A percentile compares a stretch with the other conserved stretches of the same genome.
These are phyloP conservation scores for Eriosoma lanigerum DNA, from an alignment of 1,140 invertebrate genomes.

Conservation along the genomic window DNA sequence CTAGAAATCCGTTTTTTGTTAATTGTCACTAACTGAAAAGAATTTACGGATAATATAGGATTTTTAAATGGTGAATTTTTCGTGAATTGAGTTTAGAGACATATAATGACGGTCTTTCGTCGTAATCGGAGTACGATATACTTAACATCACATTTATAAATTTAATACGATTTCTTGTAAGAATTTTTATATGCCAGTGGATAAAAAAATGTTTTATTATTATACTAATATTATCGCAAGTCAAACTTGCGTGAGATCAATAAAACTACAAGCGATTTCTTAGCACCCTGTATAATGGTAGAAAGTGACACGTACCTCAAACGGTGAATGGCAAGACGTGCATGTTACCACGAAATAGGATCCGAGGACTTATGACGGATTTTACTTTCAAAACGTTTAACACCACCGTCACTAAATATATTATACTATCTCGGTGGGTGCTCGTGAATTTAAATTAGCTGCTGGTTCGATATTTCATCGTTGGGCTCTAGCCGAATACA, in stretches of 20 bases:
- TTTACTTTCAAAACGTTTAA: constrained; percentile 22
- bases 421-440: not conserved
- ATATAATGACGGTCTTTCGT: too few species aligned
- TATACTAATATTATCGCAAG: not conserved
- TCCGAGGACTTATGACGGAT: constrained; percentile 8
- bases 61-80: too few species aligned
- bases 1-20: too few species aligned
- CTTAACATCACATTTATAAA: too few species aligned
- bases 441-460: constrained; percentile 14
- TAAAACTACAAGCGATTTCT: too few species aligned
- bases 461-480: too few species aligned
- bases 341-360: not conserved
- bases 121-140: too few species aligned
- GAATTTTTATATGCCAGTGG: not conserved
- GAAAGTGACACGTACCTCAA: not conserved
- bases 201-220: not conserved
- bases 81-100: too few species aligned
- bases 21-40: too few species aligned
- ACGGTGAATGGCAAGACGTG: not conserved
- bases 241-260: too few species aligned
- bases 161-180: not conserved
- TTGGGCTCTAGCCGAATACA: not conserved
- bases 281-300: not conserved
- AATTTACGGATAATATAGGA: too few species aligned
- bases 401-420: not conserved